Percentiles rank a stretch among this genome's conserved stretches.
These are phyloP conservation scores for Drosophila mulleri DNA, from an alignment of 2,888 invertebrate species.

Conservation along the genomic window DNA sequence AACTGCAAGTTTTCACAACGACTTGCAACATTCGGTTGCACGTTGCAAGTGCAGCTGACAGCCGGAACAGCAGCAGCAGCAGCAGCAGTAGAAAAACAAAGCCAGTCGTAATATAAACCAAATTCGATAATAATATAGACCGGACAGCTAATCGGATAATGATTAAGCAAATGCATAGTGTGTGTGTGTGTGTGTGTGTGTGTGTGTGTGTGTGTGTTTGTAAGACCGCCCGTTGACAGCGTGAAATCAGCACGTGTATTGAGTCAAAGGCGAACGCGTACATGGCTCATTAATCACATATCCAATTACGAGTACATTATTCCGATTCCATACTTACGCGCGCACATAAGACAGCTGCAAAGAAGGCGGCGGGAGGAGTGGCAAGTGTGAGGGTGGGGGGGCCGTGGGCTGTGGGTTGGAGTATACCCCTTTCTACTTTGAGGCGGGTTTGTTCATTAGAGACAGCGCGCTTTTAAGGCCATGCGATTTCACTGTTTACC, in stretches of 20 bases:
- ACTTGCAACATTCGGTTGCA: conserved; percentile 31
- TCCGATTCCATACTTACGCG: conserved; percentile 55
- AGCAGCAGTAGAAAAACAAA: not conserved
- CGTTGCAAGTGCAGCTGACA: conserved; percentile 31
- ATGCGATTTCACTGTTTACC: conserved; percentile 79
- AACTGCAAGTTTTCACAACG: conserved; percentile 55
- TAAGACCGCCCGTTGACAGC: conserved; percentile 70
- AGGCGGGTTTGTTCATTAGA: conserved; percentile 54
- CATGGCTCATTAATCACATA: conserved; percentile 75
- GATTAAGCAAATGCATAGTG: conserved; percentile 62
- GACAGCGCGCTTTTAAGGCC: conserved; percentile 49
- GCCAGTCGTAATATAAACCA: not conserved
- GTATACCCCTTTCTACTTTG: conserved; percentile 29
- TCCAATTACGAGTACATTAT: conserved; percentile 79
- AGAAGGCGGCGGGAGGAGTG: not conserved
- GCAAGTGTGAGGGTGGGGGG: not conserved
- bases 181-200: not conserved
- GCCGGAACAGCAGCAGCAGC: conserved; percentile 8
- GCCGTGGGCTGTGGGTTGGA: not conserved
- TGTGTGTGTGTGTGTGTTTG: not conserved
- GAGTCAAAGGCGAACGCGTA: conserved; percentile 72
- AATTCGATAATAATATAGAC: conserved; percentile 28
- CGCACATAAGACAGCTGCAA: conserved; percentile 2
- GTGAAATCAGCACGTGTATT: conserved; percentile 76
- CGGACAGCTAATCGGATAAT: conserved; percentile 64